phyloP scores from a whole-genome alignment of 2,113 vertebrate species.

The Symphodus melops region DNA sequence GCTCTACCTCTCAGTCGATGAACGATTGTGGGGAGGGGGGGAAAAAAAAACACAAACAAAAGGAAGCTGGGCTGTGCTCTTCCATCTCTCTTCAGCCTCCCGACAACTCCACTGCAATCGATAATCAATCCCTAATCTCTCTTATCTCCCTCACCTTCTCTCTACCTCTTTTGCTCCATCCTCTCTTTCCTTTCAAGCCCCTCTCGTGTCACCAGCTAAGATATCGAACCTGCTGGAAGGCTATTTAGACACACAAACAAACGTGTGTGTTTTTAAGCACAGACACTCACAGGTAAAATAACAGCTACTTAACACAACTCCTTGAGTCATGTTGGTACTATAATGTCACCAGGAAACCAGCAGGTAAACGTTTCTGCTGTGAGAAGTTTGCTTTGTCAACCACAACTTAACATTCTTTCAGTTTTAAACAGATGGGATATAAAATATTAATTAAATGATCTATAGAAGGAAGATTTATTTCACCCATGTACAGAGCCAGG shows the following conservation, averaged over 20 bases:
- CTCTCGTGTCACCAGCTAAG: slow-evolving; percentile 39
- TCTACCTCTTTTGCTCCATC: slow-evolving; percentile 11
- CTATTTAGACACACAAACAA: slow-evolving; percentile 15
- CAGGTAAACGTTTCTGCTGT: too few species aligned
- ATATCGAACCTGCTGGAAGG: slow-evolving; percentile 41
- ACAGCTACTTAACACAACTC: neutral
- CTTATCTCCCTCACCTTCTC: slow-evolving; percentile 49
- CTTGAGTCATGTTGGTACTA: too few species aligned
- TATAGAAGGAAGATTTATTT: too few species aligned
- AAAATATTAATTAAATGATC: too few species aligned
- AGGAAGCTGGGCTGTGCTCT: slow-evolving; percentile 60
- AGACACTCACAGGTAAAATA: neutral
- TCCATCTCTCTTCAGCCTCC: slow-evolving; percentile 55
- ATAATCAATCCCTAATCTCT: slow-evolving; percentile 79
- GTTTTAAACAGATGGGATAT: too few species aligned
- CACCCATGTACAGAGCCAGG: too few species aligned
- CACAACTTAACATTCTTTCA: too few species aligned
- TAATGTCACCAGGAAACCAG: too few species aligned
- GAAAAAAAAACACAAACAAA: slow-evolving; percentile 52
- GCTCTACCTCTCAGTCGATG: slow-evolving; percentile 50
- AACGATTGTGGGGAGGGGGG: neutral
- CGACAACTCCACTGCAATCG: slow-evolving; percentile 60
- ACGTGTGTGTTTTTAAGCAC: neutral
- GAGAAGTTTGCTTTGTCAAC: too few species aligned
- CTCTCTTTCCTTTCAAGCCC: slow-evolving; percentile 36